Base-by-base conservation (phyloP, 1,140 invertebrate species). In the Matsumurasca onukii region DNA sequence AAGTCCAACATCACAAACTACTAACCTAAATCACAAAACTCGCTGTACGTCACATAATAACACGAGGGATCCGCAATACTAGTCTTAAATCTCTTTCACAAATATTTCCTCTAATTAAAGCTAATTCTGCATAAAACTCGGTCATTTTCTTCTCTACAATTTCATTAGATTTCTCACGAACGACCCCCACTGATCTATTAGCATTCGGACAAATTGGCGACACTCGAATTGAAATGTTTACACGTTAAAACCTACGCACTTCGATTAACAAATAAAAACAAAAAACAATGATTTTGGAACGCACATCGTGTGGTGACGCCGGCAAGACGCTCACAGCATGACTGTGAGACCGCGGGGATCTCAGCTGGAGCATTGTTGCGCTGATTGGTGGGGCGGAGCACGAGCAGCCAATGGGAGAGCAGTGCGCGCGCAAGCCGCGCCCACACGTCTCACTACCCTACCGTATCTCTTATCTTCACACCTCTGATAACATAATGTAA, bases 381-480 rank as follows among this genome's bases (percentile, higher is more conserved):
- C 25, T 25, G 31, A 49, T 52, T 49, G 64, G 64, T 22, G 30
- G 64, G 64, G 64, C 64, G 64, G 34, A 25, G 34, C 64, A 52
- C 49, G 64, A 3, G 39, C 31, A 22, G 25, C 64, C 64, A 66
- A 52, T 51, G 49, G 34, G 12, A 65, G 57, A 3, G 3, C 29
- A 13, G 57, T 31, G 29, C 29, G 17, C 29, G 31, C 29, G 27
- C 61, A 31, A 34, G 25, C n/a, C 25, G 15, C 61, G 61, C 61
- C 29, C 61, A n/a, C 29, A 20, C 29, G 27, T 27, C 55, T 17
- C 55, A 2, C 55, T 27, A 22, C 55, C 29, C 34, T 17, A 9
- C 34, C 5, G 34, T 17, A 39, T 39, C 34, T 17, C 34, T 39
- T 39, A 39, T 39, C 34, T 9, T n/a, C n/a, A n/a, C n/a, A n/a